A percentile compares a stretch with the other conserved stretches of the same genome.
Evolutionary conservation across 2,888 invertebrate genomes (phyloP).

Genomic region (Suillia variegata): DNA sequence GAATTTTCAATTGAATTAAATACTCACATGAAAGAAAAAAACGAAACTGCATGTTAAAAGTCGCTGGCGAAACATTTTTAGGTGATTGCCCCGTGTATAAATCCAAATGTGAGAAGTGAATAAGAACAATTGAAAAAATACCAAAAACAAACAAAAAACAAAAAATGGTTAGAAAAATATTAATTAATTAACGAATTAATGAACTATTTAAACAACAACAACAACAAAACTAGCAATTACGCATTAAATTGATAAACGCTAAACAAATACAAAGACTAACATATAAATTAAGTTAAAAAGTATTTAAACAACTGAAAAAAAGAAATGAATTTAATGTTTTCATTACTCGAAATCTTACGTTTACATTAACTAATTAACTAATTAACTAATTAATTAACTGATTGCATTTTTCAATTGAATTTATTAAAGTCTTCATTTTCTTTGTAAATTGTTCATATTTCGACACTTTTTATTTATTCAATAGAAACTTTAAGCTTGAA

Average conservation of each 20-base stretch:
- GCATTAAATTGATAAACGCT: slow-evolving; percentile 28
- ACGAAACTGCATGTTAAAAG: too few species aligned
- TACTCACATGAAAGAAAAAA: too few species aligned
- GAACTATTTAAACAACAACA: too few species aligned
- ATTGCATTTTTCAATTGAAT: too few species aligned
- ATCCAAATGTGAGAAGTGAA: slow-evolving; percentile 20
- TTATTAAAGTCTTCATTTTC: neutral
- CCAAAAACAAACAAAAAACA: slow-evolving; percentile 28
- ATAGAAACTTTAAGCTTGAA: neutral
- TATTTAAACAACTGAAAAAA: slow-evolving; percentile 13
- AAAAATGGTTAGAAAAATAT: slow-evolving; percentile 24
- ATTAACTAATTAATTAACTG: too few species aligned
- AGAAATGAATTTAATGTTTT: neutral
- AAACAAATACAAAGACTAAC: slow-evolving; percentile 17
- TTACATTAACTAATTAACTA: too few species aligned
- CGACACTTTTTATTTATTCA: neutral
- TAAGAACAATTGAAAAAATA: slow-evolving; percentile 18
- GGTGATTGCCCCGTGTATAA: slow-evolving; percentile 33
- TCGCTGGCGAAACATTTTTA: slow-evolving; percentile 15
- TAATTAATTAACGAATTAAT: too few species aligned
- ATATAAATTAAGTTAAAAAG: slow-evolving; percentile 22
- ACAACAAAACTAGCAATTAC: slow-evolving; percentile 27
- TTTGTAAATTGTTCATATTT: neutral
- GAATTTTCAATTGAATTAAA: too few species aligned
- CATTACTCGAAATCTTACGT: neutral